These are phyloP conservation scores for Colius striatus DNA, from an alignment of 2,113 vertebrate genomes.

Conservation along the genomic window DNA sequence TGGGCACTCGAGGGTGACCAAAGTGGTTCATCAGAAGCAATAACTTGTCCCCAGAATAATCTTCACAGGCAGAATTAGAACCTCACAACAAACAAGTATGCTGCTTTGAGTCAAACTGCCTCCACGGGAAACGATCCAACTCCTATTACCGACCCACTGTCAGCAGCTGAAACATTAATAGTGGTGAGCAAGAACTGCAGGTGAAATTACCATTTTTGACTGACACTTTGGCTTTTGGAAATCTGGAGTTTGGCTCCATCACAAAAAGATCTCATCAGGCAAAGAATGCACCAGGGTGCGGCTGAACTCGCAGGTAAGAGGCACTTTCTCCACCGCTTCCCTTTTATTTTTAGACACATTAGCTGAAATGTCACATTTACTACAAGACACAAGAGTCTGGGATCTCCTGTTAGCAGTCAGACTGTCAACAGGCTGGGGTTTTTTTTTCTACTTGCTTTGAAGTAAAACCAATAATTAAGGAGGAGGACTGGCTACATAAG, in stretches of 20 bases:
- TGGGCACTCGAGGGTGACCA: not conserved
- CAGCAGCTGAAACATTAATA: not conserved
- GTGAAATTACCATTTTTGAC: slow-evolving; percentile 16
- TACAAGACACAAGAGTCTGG: not conserved
- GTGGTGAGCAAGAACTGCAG: not conserved
- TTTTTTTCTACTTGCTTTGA: slow-evolving; percentile 16
- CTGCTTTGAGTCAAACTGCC: not conserved
- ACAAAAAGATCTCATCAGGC: not conserved
- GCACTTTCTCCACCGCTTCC: slow-evolving; percentile 27
- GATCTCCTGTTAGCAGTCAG: not conserved
- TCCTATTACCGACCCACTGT: not conserved
- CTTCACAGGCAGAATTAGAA: not conserved
- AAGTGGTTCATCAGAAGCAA: not conserved
- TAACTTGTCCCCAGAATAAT: not conserved
- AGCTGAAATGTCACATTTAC: slow-evolving; percentile 37
- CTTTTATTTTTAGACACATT: slow-evolving; percentile 56
- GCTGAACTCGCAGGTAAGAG: not conserved
- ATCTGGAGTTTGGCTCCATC: not conserved
- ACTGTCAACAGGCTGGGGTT: not conserved
- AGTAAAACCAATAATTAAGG: slow-evolving; percentile 50
- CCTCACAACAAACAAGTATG: not conserved
- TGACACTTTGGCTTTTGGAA: slow-evolving; percentile 8
- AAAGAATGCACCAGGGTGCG: slow-evolving; percentile 8
- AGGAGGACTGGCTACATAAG: not conserved
- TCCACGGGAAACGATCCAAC: not conserved